Percentiles rank a stretch among this genome's conserved stretches.
Evolutionary conservation across 2,797 vertebrate species (phyloP).

Genomic region (Trematomus bernacchii): DNA sequence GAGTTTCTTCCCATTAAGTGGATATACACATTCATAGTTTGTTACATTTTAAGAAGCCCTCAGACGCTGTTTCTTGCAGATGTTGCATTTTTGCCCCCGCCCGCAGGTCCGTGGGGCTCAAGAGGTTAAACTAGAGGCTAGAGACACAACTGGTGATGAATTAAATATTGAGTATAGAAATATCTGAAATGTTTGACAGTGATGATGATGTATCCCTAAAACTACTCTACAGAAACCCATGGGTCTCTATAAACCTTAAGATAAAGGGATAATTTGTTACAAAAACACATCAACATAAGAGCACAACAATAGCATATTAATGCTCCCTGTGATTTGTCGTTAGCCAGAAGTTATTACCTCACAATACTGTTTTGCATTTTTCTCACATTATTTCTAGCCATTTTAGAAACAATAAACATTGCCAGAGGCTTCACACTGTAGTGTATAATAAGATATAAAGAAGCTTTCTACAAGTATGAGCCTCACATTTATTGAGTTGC

Average conservation of each 20-base stretch:
- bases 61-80: too few relatives aligned
- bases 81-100: too few relatives aligned
- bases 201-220: not conserved
- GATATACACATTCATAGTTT: too few relatives aligned
- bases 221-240: not conserved
- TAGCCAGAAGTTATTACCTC: constrained; percentile 46
- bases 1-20: too few relatives aligned
- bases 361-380: constrained; percentile 49
- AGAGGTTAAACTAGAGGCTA: not conserved
- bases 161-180: constrained; percentile 1
- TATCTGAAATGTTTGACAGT: constrained; percentile 3
- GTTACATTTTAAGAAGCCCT: too few relatives aligned
- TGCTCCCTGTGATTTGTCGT: constrained; percentile 44
- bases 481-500: constrained; percentile 28
- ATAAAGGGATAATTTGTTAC: not conserved
- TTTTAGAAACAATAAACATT: constrained; percentile 47
- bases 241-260: constrained; percentile 6
- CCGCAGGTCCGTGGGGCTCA: too few relatives aligned
- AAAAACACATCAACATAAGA: constrained; percentile 31
- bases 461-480: constrained; percentile 22
- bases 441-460: constrained; percentile 31
- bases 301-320: constrained; percentile 45
- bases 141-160: not conserved
- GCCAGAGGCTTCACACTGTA: constrained; percentile 41
- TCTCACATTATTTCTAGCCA: constrained; percentile 38